Conservation (phyloP, 1,140 invertebrate genomes). For the Agraylea sexmaculata region DNA sequence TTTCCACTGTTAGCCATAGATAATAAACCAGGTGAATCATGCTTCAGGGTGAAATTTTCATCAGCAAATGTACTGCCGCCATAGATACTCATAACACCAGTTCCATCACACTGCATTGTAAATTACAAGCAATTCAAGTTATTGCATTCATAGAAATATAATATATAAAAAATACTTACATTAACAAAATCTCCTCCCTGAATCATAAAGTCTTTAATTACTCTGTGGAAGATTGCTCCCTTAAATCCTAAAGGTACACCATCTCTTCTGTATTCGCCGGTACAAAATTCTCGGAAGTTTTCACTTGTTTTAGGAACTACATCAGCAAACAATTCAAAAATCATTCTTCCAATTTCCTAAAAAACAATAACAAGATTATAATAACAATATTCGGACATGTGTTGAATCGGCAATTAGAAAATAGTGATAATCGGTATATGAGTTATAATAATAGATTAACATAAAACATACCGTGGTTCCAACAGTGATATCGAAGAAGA, state of each 20-base stretch:
- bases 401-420: too few species aligned
- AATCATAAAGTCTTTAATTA: constrained; percentile 98
- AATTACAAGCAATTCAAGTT: not conserved
- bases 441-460: too few species aligned
- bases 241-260: constrained; percentile 96
- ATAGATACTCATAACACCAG: constrained; percentile 95
- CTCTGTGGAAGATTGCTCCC: constrained; percentile 91
- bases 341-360: constrained; percentile 81
- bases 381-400: too few species aligned
- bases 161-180: constrained; percentile 44
- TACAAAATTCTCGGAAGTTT: constrained; percentile 98
- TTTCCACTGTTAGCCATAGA: constrained; percentile 99
- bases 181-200: constrained; percentile 98
- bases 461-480: constrained; percentile 64
- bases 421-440: too few species aligned
- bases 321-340: constrained; percentile 95
- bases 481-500: constrained; percentile 92
- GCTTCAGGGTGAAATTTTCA: constrained; percentile 94
- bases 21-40: constrained; percentile 88
- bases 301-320: constrained; percentile 95
- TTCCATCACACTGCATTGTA: constrained; percentile 79
- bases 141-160: constrained; percentile 24
- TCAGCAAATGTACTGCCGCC: constrained; percentile 88
- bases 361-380: too few species aligned
- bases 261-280: constrained; percentile 84